Evolutionary conservation across 2,888 invertebrate species (phyloP).

Genomic region (Cephus spinipes): DNA sequence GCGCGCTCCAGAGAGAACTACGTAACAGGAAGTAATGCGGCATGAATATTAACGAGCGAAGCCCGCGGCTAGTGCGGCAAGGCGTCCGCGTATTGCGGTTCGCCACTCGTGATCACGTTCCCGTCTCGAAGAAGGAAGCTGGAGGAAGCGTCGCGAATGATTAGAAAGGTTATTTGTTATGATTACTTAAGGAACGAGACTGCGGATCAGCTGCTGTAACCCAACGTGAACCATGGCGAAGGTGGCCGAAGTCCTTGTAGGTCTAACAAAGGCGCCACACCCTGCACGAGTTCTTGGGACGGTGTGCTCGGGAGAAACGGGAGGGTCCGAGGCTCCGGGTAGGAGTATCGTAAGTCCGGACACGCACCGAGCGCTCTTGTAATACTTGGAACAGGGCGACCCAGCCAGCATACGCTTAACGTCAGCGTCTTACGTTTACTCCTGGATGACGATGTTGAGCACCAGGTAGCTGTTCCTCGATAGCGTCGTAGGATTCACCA

Average conservation of each 20-base stretch:
- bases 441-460: no score
- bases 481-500: no score
- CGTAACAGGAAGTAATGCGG: conserved; percentile 43
- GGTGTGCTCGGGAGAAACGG: conserved; percentile 18
- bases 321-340: background rate
- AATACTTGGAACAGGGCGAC: conserved; percentile 54
- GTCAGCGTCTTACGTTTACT: conserved; percentile 21
- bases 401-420: conserved; percentile 39
- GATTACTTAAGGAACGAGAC: no score
- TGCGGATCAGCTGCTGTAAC: no score
- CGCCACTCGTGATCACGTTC: background rate
- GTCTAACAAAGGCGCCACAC: conserved; percentile 20
- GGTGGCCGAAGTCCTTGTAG: no score
- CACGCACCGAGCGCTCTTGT: conserved; percentile 51
- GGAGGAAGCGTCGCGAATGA: no score
- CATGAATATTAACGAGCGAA: conserved; percentile 53
- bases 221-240: no score
- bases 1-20: background rate
- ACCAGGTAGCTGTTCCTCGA: no score
- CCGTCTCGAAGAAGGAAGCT: no score
- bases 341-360: conserved; percentile 38
- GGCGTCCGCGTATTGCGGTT: conserved; percentile 31
- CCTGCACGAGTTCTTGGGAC: conserved; percentile 15
- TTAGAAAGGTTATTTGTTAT: no score
- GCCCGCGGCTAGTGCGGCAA: conserved; percentile 50